These are phyloP conservation scores for Gari tellinella DNA, from an alignment of 2,888 invertebrate species.

Conservation along the genomic window DNA sequence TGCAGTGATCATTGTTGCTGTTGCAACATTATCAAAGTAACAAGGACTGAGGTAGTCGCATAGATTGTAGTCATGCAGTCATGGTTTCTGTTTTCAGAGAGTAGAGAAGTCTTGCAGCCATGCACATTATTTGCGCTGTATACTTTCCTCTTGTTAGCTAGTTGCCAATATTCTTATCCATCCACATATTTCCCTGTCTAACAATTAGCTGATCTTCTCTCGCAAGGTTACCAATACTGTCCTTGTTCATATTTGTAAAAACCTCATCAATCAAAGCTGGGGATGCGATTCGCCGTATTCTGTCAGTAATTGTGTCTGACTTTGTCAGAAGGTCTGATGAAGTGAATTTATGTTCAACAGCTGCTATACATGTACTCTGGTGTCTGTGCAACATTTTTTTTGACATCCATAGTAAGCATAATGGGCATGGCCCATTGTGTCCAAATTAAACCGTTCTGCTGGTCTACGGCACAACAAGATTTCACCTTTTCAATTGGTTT, in stretches of 20 bases:
- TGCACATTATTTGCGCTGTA: constrained; percentile 7
- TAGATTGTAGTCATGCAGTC: neutral
- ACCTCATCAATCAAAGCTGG: neutral
- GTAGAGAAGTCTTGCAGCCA: neutral
- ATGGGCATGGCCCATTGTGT: constrained; percentile 5
- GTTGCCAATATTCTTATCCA: constrained; percentile 11
- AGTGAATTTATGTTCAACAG: neutral
- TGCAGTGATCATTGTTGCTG: constrained; percentile 21
- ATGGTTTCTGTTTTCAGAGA: no score
- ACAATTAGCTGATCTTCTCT: constrained; percentile 3
- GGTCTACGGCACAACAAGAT: neutral
- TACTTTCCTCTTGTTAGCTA: constrained; percentile 1
- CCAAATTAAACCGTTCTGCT: neutral
- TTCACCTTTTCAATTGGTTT: neutral
- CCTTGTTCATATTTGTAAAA: neutral
- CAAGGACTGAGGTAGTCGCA: constrained; percentile 10
- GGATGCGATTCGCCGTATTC: neutral
- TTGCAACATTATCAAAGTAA: constrained; percentile 18
- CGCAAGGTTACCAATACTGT: neutral
- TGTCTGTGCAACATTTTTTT: neutral
- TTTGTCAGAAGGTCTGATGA: neutral
- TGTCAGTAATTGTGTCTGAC: constrained; percentile 4
- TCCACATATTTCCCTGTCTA: constrained; percentile 1
- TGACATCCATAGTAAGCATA: constrained; percentile 6
- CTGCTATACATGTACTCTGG: neutral